Conservation (phyloP, 1,140 invertebrate species). For the Drosophila ambigua region DNA sequence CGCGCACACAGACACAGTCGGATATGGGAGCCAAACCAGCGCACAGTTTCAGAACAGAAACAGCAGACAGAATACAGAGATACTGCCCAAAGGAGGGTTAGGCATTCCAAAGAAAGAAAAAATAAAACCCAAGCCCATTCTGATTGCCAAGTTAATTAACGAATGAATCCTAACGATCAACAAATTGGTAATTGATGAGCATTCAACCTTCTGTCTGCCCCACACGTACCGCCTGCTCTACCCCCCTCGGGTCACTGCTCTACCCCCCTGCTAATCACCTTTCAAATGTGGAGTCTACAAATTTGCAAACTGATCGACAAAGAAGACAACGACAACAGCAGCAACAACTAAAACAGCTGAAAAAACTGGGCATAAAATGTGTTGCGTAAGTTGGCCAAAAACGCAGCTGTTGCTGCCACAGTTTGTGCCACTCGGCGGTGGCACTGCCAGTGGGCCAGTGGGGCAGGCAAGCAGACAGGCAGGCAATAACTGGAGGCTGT, state of each 20-base stretch:
- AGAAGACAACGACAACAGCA: not conserved
- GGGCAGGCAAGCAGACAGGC: conserved; percentile 27
- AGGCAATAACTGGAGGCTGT: conserved; percentile 5
- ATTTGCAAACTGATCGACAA: conserved; percentile 43
- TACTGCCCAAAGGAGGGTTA: conserved; percentile 4
- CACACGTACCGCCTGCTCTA: not conserved
- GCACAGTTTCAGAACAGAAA: not conserved
- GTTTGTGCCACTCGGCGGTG: not conserved
- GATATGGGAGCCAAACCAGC: not conserved
- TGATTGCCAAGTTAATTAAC: conserved; percentile 75
- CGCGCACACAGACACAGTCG: conserved; percentile 9
- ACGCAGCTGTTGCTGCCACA: conserved; percentile 41
- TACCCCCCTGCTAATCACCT: conserved; percentile 49
- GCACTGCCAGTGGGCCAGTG: conserved; percentile 43
- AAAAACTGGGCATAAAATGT: conserved; percentile 23
- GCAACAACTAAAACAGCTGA: not conserved
- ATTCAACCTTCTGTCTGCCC: conserved; percentile 3
- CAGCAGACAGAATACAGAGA: too few species aligned
- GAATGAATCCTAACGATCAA: conserved; percentile 48
- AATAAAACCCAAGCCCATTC: conserved; percentile 20
- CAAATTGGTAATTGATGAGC: conserved; percentile 74
- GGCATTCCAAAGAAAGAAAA: not conserved
- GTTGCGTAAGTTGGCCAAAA: conserved; percentile 60
- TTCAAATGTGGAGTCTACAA: conserved; percentile 40
- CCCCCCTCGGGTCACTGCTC: not conserved